Percentiles rank a stretch among this genome's conserved stretches.
phyloP scores from a whole-genome alignment of 2,888 invertebrate genomes.

The Antheraea assamensis region DNA sequence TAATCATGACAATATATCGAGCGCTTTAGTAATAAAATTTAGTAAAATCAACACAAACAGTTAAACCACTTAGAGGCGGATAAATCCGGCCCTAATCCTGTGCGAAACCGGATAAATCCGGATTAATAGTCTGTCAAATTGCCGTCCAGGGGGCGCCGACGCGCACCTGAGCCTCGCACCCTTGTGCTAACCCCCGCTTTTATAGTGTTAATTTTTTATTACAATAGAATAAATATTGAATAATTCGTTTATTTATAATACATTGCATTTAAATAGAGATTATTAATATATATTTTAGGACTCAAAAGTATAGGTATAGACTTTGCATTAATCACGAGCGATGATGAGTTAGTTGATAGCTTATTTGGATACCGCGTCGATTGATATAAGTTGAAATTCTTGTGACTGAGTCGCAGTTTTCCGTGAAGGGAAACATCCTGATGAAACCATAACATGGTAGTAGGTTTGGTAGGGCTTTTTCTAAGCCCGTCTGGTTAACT shows the following conservation, averaged over 20 bases:
- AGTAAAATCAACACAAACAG: slow-evolving; percentile 19
- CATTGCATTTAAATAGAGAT: not conserved
- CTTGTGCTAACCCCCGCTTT: slow-evolving; percentile 27
- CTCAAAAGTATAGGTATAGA: no score
- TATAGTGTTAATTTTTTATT: slow-evolving; percentile 17
- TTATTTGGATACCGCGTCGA: no score
- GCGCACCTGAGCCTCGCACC: slow-evolving; percentile 62
- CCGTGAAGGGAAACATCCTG: no score
- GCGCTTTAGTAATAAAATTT: not conserved
- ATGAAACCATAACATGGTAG: no score
- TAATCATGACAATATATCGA: not conserved
- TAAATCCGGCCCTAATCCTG: slow-evolving; percentile 64
- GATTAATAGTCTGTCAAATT: slow-evolving; percentile 81
- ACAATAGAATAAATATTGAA: slow-evolving; percentile 4
- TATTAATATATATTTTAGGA: no score
- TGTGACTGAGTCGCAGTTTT: no score
- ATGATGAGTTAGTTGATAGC: no score
- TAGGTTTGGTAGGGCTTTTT: no score
- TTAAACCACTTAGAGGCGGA: slow-evolving; percentile 57
- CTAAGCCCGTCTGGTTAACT: no score
- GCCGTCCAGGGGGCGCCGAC: slow-evolving; percentile 61
- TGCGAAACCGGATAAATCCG: slow-evolving; percentile 67
- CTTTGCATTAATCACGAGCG: no score
- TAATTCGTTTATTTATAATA: not conserved
- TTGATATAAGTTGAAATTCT: no score